Conservation (phyloP, 2,888 invertebrate genomes). For the Acanthosepion esculentum region DNA sequence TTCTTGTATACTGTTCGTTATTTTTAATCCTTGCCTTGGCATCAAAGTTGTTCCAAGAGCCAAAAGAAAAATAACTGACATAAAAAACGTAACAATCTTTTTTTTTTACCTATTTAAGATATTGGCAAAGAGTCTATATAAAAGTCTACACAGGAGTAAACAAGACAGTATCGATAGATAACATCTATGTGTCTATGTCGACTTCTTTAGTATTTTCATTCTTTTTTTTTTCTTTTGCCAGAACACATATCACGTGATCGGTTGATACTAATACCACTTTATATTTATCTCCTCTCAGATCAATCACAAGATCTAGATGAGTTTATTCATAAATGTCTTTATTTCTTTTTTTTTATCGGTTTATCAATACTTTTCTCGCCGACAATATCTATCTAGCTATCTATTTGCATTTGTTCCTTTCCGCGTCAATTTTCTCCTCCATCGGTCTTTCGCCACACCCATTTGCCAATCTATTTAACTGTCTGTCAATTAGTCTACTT, state of each 20-base stretch:
- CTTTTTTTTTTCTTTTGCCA: not conserved
- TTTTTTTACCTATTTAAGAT: not conserved
- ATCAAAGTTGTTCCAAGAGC: not conserved
- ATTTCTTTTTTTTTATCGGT: not conserved
- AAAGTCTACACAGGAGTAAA: not conserved
- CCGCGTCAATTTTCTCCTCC: too few relatives aligned
- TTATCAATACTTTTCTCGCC: not conserved
- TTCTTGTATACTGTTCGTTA: not conserved
- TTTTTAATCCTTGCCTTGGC: not conserved
- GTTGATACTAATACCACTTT: not conserved
- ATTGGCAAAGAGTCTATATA: not conserved
- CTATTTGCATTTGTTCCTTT: too few relatives aligned
- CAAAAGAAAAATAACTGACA: not conserved
- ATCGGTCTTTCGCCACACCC: not conserved
- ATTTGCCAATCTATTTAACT: not conserved
- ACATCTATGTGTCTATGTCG: not conserved
- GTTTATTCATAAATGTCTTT: not conserved
- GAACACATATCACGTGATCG: not conserved
- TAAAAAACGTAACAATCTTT: not conserved
- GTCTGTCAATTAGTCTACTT: conserved; percentile 1
- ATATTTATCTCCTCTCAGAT: not conserved
- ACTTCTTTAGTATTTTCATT: not conserved
- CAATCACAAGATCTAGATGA: not conserved
- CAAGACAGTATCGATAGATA: not conserved
- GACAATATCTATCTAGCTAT: too few relatives aligned